Conservation (phyloP, 2,113 vertebrate genomes). For the Chamaea fasciata region DNA sequence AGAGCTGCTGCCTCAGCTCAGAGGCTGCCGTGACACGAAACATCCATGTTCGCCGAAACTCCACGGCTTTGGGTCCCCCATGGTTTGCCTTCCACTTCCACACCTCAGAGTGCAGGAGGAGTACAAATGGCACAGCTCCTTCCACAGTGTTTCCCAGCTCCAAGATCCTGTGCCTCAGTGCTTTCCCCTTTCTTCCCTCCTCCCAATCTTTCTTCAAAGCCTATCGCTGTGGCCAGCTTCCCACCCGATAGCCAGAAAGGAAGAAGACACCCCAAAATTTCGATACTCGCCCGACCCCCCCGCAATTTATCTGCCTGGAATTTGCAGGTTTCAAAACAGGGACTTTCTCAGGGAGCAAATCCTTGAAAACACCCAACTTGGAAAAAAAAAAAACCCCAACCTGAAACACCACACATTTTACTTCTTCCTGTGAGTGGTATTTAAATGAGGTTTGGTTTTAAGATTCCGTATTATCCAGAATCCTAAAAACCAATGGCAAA, state of each 20-base stretch:
- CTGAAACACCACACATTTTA: background rate
- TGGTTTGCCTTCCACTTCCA: background rate
- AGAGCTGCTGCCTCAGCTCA: background rate
- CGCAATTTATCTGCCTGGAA: background rate
- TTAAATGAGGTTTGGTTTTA: background rate
- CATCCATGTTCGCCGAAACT: background rate
- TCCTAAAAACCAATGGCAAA: background rate
- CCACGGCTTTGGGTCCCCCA: background rate
- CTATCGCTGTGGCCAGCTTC: background rate
- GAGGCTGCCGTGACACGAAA: background rate
- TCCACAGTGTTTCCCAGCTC: background rate
- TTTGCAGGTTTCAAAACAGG: background rate
- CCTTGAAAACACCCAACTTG: background rate
- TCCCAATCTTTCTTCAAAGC: background rate
- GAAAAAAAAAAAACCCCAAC: background rate
- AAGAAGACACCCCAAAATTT: background rate
- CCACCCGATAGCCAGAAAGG: background rate
- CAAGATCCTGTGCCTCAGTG: background rate
- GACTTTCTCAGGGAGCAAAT: background rate
- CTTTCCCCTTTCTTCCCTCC: background rate
- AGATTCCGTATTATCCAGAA: background rate
- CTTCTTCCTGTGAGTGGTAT: background rate
- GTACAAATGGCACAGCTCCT: background rate
- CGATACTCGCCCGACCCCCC: background rate
- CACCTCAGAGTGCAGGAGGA: background rate